Evolutionary conservation across 2,888 invertebrate species (phyloP), one percentile per base, ranked within the genome.

Genomic region (Caenorhabditis becei): DNA sequence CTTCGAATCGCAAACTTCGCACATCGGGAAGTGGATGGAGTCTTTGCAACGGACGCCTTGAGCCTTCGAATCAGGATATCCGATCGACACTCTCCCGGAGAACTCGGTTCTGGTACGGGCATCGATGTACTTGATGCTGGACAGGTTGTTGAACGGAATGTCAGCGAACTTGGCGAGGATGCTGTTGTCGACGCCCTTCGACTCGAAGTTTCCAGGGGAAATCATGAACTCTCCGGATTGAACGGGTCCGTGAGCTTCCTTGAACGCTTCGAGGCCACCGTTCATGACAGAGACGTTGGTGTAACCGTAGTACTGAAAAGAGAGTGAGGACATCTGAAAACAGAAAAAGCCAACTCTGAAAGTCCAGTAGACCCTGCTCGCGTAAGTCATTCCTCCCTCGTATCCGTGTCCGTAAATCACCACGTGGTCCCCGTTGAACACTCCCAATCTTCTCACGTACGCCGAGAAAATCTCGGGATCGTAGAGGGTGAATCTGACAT

Each of bases 381-480:
- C 86, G 32, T 74, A 71, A 37, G 83, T 70, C 83, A 88, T 85
- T 26, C 88, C 88, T 11, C 88, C 88, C 44, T 85, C 72, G n/a
- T 80, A 67, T 20, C 88, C 88, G 7, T 88, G 71, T 24, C 77
- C 77, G 67, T 88, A 88, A 18, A 88, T 58, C 56, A 87, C 72
- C 18, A 88, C 56, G 47, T 87, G 85, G 41, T 88, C 85, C 4
- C 80, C 86, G 28, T 81, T 79, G 79, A 87, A 80, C 28, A 87
- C 86, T 23, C 88, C 88, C 32, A 88, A 51, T 10, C 82, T 53
- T 35, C 78, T 86, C 56, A 87, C 82, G 77, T 88, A 88, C 28
- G 82, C 61, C 49, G 87, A 77, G 80, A 88, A 88, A 20, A 77
- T 62, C 56, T 87, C 87, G 8, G 88, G 75, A 11, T 82, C 80